phyloP scores from a whole-genome alignment of 2,113 vertebrate species.

The Rhea americana region DNA sequence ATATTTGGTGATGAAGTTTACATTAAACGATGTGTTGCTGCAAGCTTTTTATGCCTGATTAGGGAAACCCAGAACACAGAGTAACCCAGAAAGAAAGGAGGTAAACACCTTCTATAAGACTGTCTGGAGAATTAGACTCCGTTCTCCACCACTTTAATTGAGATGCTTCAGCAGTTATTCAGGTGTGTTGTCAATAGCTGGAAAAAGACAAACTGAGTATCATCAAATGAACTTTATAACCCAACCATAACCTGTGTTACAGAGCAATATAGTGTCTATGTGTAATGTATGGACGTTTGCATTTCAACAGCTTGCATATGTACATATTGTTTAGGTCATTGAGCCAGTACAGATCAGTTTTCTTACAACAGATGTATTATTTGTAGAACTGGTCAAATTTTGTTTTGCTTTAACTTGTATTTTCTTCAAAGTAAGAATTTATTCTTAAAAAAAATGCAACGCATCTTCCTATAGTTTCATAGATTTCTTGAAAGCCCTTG shows the following conservation, averaged over 20 bases:
- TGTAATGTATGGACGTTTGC: background rate
- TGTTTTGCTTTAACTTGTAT: background rate
- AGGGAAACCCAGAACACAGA: background rate
- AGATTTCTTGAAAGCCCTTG: background rate
- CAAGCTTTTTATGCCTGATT: background rate
- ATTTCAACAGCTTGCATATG: background rate
- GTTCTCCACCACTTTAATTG: fast-evolving
- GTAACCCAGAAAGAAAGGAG: background rate
- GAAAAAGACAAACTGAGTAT: background rate
- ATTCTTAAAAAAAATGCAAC: background rate
- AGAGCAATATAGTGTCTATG: background rate
- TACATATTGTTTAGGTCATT: background rate
- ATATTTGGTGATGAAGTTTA: background rate
- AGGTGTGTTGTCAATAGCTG: background rate
- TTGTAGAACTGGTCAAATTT: background rate
- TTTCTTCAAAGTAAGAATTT: background rate
- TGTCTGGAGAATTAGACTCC: background rate
- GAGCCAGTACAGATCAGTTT: background rate
- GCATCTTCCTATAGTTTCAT: fast-evolving
- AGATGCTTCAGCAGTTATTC: background rate
- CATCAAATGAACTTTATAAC: background rate
- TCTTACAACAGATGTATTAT: background rate
- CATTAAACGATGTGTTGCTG: background rate
- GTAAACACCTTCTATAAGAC: background rate
- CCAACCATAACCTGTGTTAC: background rate